Percentiles rank a stretch among this genome's conserved stretches.
Conservation (phyloP, 2,888 invertebrate species). For the Pinctada fucata region DNA sequence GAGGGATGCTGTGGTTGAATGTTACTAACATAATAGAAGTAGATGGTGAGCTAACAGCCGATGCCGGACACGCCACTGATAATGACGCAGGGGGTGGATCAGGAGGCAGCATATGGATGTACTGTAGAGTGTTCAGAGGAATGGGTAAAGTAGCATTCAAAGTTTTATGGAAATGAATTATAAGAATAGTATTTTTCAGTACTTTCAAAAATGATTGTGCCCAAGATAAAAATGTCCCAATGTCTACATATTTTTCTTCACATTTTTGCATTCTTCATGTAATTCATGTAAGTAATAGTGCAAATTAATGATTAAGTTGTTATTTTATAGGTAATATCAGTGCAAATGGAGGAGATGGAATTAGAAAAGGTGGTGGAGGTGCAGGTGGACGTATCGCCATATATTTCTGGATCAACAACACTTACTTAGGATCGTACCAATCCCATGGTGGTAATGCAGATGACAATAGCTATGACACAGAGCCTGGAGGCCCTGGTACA, state of each 20-base stretch:
- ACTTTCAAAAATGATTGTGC: no score
- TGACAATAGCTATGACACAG: slow-evolving; percentile 37
- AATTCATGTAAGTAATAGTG: no score
- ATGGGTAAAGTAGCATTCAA: slow-evolving; percentile 41
- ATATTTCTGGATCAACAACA: slow-evolving; percentile 59
- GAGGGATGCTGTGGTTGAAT: slow-evolving; percentile 55
- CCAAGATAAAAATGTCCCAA: no score
- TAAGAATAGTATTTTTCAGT: no score
- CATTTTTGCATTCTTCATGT: no score
- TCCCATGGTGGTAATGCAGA: slow-evolving; percentile 54
- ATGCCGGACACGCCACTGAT: slow-evolving; percentile 55
- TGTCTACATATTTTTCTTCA: no score
- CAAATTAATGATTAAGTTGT: no score
- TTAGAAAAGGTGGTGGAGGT: slow-evolving; percentile 58
- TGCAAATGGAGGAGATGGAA: slow-evolving; percentile 59
- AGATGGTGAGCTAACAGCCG: slow-evolving; percentile 58
- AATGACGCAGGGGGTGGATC: slow-evolving; percentile 60
- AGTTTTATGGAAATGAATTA: no score
- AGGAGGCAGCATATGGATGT: slow-evolving; percentile 61
- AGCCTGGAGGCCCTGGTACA: slow-evolving; percentile 66
- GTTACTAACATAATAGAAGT: slow-evolving; percentile 54
- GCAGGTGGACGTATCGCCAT: slow-evolving; percentile 65
- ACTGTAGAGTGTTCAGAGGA: slow-evolving; percentile 55
- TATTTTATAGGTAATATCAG: slow-evolving; percentile 52
- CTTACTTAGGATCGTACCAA: slow-evolving; percentile 61